These are phyloP conservation scores for Drosophila asahinai DNA, from an alignment of 1,140 invertebrate species.

Conservation along the genomic window DNA sequence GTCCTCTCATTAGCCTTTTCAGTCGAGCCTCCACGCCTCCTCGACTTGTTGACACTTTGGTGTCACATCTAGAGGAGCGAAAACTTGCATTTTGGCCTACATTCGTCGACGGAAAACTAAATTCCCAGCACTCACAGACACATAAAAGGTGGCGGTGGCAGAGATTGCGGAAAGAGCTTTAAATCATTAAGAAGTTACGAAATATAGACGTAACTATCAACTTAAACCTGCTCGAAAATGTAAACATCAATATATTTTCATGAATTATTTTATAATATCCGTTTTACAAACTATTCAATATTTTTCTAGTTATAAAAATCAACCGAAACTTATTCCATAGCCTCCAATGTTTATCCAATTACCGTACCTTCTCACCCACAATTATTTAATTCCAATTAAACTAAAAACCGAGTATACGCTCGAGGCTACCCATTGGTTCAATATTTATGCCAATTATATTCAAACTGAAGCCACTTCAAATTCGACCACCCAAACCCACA, in stretches of 20 bases:
- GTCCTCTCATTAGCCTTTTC: slow-evolving; percentile 77
- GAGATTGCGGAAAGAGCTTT: not conserved
- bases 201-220: not conserved
- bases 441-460: slow-evolving; percentile 33
- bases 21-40: slow-evolving; percentile 42
- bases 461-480: slow-evolving; percentile 9
- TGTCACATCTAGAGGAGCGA: slow-evolving; percentile 55
- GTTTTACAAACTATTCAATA: not conserved
- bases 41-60: slow-evolving; percentile 74
- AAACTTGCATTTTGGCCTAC: slow-evolving; percentile 49
- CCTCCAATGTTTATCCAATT: not conserved
- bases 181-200: not conserved
- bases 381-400: not conserved
- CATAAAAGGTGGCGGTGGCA: slow-evolving; percentile 10
- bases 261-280: not conserved
- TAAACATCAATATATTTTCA: not conserved
- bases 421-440: not conserved
- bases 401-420: slow-evolving; percentile 1
- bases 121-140: slow-evolving; percentile 1
- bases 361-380: not conserved
- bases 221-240: not conserved
- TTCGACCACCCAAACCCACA: not conserved
- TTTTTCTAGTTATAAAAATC: not conserved
- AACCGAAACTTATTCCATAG: no score
- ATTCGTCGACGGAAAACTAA: slow-evolving; percentile 10